Base-by-base conservation (phyloP, 2,113 vertebrate species). In the Mobula hypostoma region DNA sequence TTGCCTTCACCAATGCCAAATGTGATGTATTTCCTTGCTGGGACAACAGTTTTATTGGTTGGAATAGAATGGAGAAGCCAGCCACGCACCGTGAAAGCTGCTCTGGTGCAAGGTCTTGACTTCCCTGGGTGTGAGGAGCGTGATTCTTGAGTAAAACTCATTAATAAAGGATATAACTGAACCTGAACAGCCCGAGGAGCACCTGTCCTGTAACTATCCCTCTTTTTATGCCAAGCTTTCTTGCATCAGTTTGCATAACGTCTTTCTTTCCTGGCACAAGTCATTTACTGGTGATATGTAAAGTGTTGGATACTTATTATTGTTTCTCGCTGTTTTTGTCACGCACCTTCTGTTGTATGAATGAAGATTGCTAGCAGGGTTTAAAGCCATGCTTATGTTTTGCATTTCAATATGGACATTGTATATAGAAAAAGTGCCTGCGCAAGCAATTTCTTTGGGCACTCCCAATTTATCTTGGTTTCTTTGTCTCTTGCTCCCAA, bases 231-330 rank as follows among this genome's bases (percentile, higher is more conserved):
- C 85, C 85, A 88, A 66, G 8, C 58, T 17, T n/a, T 32, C 82
- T 88, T 63, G 85, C 27, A 32, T 88, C 85, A 66, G 58, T 32
- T 88, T 88, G 85, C 58, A 88, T 88, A 88, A 88, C 29, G 5
- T 66, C 85, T 88, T n/a, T 58, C 48, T 27, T 88, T 87, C 29
- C 58, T 66, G 85, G 85, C 85, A 66, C n/a, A 61, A 19, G 27
- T 88, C 58, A 12, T 66, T 17, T 29, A 63, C 29, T 32, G 5
- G 61, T 66, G 85, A n/a, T 14, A 88, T 32, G 27, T 88, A 66
- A 88, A 66, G 85, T 88, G 85, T 32, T 88, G 85, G 29, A 58
- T 66, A 24, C 29, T 63, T 88, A 88, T 88, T 88, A 17, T 88
- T 88, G 58, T 66, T 66, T 66, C 58, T 66, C 85, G 36, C 58